Percentiles rank a stretch among this genome's conserved stretches.
Evolutionary conservation across 2,797 vertebrate genomes (phyloP).

Genomic region (Anolis apletophallus): DNA sequence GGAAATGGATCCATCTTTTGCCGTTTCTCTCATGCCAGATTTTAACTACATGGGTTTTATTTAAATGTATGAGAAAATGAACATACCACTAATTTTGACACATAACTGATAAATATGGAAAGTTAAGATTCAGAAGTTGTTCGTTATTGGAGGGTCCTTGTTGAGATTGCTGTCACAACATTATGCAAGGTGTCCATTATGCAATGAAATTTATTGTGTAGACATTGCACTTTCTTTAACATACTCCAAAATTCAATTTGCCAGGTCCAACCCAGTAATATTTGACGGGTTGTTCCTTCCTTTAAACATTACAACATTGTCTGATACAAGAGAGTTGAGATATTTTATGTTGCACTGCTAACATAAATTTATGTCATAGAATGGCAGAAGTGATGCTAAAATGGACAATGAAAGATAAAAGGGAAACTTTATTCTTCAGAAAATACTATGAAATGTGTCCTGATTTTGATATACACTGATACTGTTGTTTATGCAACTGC

Average conservation of each 20-base stretch:
- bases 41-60: not conserved
- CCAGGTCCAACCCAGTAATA: constrained; percentile 33
- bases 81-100: not conserved
- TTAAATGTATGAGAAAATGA: not conserved
- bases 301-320: constrained; percentile 56
- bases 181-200: constrained; percentile 58
- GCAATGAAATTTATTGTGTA: constrained; percentile 57
- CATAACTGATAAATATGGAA: not conserved
- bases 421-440: constrained; percentile 52
- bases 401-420: constrained; percentile 69
- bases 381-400: constrained; percentile 73
- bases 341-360: constrained; percentile 75
- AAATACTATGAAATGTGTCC: constrained; percentile 55
- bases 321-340: constrained; percentile 65
- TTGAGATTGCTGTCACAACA: constrained; percentile 56
- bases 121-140: not conserved
- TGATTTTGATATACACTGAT: constrained; percentile 62
- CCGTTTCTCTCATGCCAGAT: not conserved
- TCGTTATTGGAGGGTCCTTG: not conserved
- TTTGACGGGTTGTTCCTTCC: constrained; percentile 62
- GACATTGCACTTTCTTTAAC: constrained; percentile 62
- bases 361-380: constrained; percentile 64
- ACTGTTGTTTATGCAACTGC: constrained; percentile 3
- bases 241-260: constrained; percentile 65
- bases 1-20: constrained; percentile 2